phyloP scores from a whole-genome alignment of 2,113 vertebrate genomes.

The Phalacrocorax brasilianus region DNA sequence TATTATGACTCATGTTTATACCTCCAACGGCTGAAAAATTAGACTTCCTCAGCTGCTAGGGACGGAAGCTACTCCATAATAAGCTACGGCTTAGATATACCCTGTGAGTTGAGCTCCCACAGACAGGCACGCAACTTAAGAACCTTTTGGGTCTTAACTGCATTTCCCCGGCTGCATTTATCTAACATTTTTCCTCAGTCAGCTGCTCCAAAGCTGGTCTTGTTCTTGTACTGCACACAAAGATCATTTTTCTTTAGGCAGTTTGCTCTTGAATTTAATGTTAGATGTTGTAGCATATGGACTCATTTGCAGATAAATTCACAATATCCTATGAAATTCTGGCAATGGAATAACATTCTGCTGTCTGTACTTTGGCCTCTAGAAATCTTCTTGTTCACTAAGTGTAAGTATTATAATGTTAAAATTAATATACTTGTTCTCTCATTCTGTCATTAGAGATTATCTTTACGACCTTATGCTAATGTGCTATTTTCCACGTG shows the following conservation, averaged over 20 bases:
- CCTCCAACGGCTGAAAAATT: background rate
- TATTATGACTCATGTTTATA: slow-evolving; percentile 22
- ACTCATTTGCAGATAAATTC: slow-evolving; percentile 11
- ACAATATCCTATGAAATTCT: background rate
- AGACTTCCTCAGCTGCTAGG: slow-evolving; percentile 4
- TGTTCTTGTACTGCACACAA: background rate
- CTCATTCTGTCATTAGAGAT: background rate
- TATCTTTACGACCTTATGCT: background rate
- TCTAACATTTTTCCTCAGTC: background rate
- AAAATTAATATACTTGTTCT: background rate
- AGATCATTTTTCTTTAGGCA: background rate
- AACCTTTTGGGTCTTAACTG: background rate
- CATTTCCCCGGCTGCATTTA: background rate
- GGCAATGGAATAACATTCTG: background rate
- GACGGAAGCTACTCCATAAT: background rate
- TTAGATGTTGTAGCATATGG: background rate
- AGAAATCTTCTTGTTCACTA: background rate
- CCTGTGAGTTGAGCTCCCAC: background rate
- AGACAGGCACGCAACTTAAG: background rate
- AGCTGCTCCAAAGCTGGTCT: background rate
- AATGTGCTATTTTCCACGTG: background rate
- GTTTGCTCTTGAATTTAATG: background rate
- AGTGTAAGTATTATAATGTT: background rate
- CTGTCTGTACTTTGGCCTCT: background rate
- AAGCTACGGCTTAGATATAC: background rate